Base-by-base conservation (phyloP, 2,113 vertebrate genomes). In the Pogona vitticeps region DNA sequence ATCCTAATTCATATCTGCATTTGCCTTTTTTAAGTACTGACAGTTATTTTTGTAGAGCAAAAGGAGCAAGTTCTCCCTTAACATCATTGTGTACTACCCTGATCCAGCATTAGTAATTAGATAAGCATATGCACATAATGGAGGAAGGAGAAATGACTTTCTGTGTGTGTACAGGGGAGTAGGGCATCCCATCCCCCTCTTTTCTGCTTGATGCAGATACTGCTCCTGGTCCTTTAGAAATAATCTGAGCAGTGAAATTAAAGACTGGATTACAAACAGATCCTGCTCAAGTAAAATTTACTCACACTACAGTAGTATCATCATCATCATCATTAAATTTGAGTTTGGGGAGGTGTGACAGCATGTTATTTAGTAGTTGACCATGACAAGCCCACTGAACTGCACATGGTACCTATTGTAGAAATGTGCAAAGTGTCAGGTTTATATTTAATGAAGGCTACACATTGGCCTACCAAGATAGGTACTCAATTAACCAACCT, bases 1-100 rank as follows among this genome's bases (percentile, higher is more conserved):
- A 28, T 18, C 13, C 6, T 0, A 61, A 80, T 82, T 79, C 38
- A 52, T 82, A 12, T 80, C 88, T 91, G 79, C 28, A 58, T 85
- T 89, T 52, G 58, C 90, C 56, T 21, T 92, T 71, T 63, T 21
- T 72, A 72, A 59, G 52, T 71, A 28, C 52, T 46, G 67, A 83
- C 36, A 76, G 9, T 76, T 67, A 56, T 56, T 77, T 76, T 38
- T 77, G 18, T 76, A 6, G 58, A 76, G 40, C 59, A 76, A 61
- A 8, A 84, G n/a, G 15, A 76, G 2, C 61, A 33, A 52, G n/a
- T 46, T 85, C 31, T 40, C 23, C 8, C 36, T 77, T 36, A 36
- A 21, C 38, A 77, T n/a, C 42, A 26, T 6, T 77, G 52, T 85
- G 10, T 67, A 26, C n/a, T 56, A 38, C 3, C 33, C n/a, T 77